Evolutionary conservation across 2,113 vertebrate species (phyloP).

Genomic region (Cinclus mexicanus): DNA sequence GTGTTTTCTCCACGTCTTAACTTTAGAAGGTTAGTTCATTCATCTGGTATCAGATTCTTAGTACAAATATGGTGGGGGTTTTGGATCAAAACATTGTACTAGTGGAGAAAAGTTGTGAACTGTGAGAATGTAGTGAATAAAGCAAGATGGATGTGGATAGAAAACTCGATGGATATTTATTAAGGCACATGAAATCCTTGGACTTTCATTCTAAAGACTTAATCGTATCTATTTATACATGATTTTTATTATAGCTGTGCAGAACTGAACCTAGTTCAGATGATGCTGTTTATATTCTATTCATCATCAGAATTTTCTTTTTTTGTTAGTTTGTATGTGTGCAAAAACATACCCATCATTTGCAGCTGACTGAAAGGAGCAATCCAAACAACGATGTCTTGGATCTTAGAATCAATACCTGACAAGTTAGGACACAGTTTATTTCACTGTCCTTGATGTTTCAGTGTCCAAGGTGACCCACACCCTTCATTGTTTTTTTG

Average conservation of each 20-base stretch:
- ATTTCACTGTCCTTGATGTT: neutral
- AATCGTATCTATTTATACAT: neutral
- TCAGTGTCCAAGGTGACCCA: neutral
- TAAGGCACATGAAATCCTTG: neutral
- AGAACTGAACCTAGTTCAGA: neutral
- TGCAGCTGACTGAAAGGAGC: neutral
- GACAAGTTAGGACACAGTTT: neutral
- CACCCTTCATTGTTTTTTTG: rapidly evolving
- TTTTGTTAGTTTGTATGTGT: neutral
- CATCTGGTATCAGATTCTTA: neutral
- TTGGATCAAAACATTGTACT: neutral
- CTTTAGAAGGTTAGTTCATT: neutral
- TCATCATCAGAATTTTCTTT: neutral
- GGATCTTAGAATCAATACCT: neutral
- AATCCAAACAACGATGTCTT: neutral
- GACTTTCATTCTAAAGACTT: neutral
- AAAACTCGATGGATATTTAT: neutral
- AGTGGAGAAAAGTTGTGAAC: neutral
- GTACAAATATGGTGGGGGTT: neutral
- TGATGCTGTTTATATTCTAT: neutral
- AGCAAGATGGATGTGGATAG: neutral
- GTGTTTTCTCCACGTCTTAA: neutral
- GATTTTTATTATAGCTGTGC: neutral
- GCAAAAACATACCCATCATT: neutral
- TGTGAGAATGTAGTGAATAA: neutral